These are phyloP conservation scores for Chionodraco myersi DNA, from an alignment of 2,113 vertebrate genomes.

Conservation along the genomic window DNA sequence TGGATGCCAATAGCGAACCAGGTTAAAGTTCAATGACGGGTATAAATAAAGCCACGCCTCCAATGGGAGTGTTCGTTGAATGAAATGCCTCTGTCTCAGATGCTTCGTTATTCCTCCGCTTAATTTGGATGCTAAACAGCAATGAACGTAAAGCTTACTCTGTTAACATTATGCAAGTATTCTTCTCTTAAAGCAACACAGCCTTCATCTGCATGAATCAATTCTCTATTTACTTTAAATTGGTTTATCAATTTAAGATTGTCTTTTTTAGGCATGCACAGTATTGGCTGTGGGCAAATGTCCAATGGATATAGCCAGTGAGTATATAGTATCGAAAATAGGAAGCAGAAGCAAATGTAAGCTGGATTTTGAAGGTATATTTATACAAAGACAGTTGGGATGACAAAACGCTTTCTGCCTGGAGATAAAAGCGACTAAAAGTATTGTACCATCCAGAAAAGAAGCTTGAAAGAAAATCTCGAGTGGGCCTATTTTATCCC, in stretches of 20 bases:
- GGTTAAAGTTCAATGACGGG: too few relatives aligned
- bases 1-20: too few relatives aligned
- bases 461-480: slow-evolving; percentile 1
- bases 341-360: not conserved
- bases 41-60: too few relatives aligned
- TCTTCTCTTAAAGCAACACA: not conserved
- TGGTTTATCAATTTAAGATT: slow-evolving; percentile 38
- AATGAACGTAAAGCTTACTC: too few relatives aligned
- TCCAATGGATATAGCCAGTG: not conserved
- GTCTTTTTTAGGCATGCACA: slow-evolving; percentile 20
- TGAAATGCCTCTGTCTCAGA: too few relatives aligned
- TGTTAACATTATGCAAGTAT: not conserved
- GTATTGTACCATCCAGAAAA: not conserved
- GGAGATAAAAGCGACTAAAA: slow-evolving; percentile 12
- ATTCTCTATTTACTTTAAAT: slow-evolving; percentile 28
- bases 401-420: not conserved
- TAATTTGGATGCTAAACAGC: too few relatives aligned
- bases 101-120: too few relatives aligned
- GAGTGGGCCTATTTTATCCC: not conserved
- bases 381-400: not conserved
- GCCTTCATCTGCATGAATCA: not conserved
- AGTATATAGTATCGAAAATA: not conserved
- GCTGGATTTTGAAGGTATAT: not conserved
- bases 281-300: slow-evolving; percentile 18
- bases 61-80: too few relatives aligned